Evolutionary conservation across 2,113 vertebrate genomes (phyloP).

Genomic region (Hypocryptadius cinnamomeus): DNA sequence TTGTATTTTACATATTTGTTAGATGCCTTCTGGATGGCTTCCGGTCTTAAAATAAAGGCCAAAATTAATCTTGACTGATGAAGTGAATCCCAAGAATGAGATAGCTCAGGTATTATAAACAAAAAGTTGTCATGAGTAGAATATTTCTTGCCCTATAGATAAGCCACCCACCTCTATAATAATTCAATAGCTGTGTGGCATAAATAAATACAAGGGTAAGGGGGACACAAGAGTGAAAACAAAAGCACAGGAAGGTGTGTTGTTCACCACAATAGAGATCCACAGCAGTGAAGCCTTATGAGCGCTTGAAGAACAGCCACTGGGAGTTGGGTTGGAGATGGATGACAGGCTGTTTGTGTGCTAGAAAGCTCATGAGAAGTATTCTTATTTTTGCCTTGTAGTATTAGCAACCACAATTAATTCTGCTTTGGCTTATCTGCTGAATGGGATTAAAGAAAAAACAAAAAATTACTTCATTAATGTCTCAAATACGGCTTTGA

Average conservation of each 20-base stretch:
- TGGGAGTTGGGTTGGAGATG: neutral
- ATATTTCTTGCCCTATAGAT: neutral
- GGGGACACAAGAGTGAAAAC: neutral
- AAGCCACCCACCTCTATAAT: neutral
- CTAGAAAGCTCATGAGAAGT: neutral
- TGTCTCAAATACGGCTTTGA: neutral
- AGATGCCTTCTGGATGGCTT: neutral
- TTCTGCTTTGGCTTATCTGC: neutral
- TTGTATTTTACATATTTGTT: neutral
- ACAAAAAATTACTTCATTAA: neutral
- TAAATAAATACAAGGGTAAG: neutral
- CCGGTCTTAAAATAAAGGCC: neutral
- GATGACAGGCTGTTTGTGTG: neutral
- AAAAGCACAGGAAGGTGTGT: neutral
- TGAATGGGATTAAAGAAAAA: neutral
- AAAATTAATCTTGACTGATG: neutral
- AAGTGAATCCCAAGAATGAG: neutral
- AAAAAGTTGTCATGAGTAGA: neutral
- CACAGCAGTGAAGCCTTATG: neutral
- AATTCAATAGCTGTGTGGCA: neutral
- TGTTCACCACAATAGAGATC: neutral
- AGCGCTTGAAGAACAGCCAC: neutral
- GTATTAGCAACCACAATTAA: neutral
- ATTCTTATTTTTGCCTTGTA: slow-evolving; percentile 5
- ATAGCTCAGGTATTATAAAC: neutral